Base-by-base conservation (phyloP, 1,140 invertebrate genomes). In the Orussus abietinus region DNA sequence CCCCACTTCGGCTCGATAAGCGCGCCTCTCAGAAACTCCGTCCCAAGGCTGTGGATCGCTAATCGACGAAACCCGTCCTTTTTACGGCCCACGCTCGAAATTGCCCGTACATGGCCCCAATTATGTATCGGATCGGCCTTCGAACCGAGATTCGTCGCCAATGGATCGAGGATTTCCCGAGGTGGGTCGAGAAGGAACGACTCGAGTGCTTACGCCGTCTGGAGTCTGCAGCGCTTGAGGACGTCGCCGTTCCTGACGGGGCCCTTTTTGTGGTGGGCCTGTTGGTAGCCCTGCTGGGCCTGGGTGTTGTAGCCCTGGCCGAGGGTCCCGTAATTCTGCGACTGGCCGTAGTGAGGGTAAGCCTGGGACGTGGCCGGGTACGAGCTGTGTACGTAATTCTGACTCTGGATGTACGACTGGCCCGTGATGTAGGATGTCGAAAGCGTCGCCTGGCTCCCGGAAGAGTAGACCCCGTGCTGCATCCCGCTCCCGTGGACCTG, bases 241-340 rank as follows among this genome's bases (percentile, higher is more conserved):
- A 84, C 77, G 59, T 85, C 82, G n/a, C 80, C 80, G 56, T 83
- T 84, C 38, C 83, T 69, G 4, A 82, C 75, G 14, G 80, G 78
- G 21, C 78, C 77, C 57, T 85, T 85, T 55, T 85, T 84, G 51
- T 80, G 75, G 51, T 82, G 70, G 38, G 67, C 68, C 49, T 80
- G 78, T 19, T 77, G 73, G 46, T 74, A 77, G 4, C 67, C 66
- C 12, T 74, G 62, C 31, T 70, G 67, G 1, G 66, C 56, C 43
- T 66, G 65, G 15, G 63, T 67, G 9, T 66, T 72, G 37, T 59
- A 75, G 22, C 59, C 71, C 51, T 64, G 69, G 19, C 60, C 68
- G 60, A 65, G 60, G 38, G 45, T 62, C 38, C 55, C 56, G 40
- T 64, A 65, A 31, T 64, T 72, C 26, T 72, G 67, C 48, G 77